Base-by-base conservation (phyloP, 2,113 vertebrate species). In the Apteryx mantelli region DNA sequence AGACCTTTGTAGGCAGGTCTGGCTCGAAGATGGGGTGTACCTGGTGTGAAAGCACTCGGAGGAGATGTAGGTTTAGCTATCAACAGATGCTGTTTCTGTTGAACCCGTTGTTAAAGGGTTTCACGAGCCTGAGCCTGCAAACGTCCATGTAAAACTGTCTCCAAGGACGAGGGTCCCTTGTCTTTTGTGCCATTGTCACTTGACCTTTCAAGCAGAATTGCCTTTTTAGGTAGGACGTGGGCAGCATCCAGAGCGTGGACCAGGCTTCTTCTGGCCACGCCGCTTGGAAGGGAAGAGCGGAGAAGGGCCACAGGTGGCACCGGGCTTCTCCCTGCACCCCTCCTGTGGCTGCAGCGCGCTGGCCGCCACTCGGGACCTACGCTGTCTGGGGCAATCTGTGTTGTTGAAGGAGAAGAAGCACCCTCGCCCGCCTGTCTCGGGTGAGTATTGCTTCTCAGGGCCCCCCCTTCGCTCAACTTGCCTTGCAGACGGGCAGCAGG, bases 11-110 rank as follows among this genome's bases (percentile, higher is more conserved):
- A 24, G 32, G 30, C 52, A 28, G 38, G 24, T 48, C 66, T 74
- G 53, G 18, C 34, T 74, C 0, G 0, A 74, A 84, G 74, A 28
- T 0, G 1, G 13, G 20, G 21, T 12, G 38, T n/a, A 38, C 66
- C 10, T 34, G 65, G 65, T 9, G 16, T 26, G 55, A 56, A 56
- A 28, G n/a, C 56, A 8, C 17, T 4, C 15, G 24, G 78, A 68
- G 42, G 55, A 70, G 55, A 18, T 22, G 56, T 36, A 50, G 42
- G 10, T 84, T 79, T 61, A 46, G 38, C 38, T 8, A 5, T 46
- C 18, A 40, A n/a, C 14, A 77, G 42, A 12, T n/a, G 28, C 24
- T 46, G 38, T 11, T 42, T 25, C 40, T 50, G 68, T 75, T 46
- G 1, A 74, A 22, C 22, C 13, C 0, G 36, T 38, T 38, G 1